Percentiles rank a stretch among this genome's conserved stretches.
These are phyloP conservation scores for Rosalia funebris DNA, from an alignment of 2,888 invertebrate species.

Conservation along the genomic window DNA sequence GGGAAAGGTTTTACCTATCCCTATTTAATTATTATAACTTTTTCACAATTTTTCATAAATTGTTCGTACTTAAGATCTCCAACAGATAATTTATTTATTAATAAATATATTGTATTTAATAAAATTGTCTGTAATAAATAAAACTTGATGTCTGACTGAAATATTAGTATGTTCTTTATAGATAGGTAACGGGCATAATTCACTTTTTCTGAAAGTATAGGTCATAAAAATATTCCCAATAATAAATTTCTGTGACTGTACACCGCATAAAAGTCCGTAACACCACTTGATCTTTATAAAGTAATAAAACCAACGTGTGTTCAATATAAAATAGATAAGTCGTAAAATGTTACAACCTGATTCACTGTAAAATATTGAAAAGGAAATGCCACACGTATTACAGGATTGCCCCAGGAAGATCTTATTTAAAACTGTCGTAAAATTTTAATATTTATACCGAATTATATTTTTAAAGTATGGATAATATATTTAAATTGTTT, in stretches of 20 bases:
- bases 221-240: conserved; percentile 15
- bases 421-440: conserved; percentile 10
- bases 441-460: conserved; percentile 6
- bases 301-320: conserved; percentile 51
- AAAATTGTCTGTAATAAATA: too few species aligned
- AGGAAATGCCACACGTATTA: conserved; percentile 36
- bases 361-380: conserved; percentile 44
- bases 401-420: conserved; percentile 27
- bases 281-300: conserved; percentile 53
- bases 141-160: too few species aligned
- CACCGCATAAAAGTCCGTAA: conserved; percentile 50
- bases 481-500: conserved; percentile 10
- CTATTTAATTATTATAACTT: too few species aligned
- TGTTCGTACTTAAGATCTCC: too few species aligned
- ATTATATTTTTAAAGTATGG: conserved; percentile 3
- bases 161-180: neutral
- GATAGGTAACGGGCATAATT: conserved; percentile 1
- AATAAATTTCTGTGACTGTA: conserved; percentile 45
- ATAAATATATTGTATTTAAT: too few species aligned
- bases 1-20: too few species aligned
- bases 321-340: conserved; percentile 51
- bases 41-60: too few species aligned
- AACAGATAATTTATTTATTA: too few species aligned
- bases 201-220: conserved; percentile 1
- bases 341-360: conserved; percentile 50